Evolutionary conservation across 30 jellyfish, hydroid and myxozoan genomes (phyloP).

Genomic region (Aurelia aurita complex sp. Pacific): DNA sequence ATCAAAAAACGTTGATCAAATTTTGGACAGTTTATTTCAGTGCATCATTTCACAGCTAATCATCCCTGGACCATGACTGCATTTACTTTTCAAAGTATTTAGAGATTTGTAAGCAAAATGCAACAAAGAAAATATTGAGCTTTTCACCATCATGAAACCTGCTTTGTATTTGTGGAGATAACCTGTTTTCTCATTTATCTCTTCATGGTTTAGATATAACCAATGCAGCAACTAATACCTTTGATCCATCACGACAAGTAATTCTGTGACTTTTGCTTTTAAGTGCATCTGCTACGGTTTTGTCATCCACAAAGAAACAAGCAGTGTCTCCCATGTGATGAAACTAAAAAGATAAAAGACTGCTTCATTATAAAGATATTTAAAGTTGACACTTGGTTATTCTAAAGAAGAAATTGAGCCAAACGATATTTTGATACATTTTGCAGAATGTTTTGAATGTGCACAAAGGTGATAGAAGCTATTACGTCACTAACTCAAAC

Average conservation of each 20-base stretch:
- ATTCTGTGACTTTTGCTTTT: constrained; percentile 67
- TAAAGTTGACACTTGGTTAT: neutral
- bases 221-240: neutral
- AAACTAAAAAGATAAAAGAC: constrained; percentile 17
- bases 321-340: constrained; percentile 73
- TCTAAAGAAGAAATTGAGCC: neutral
- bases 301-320: constrained; percentile 76
- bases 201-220: neutral
- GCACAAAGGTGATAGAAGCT: neutral
- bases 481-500: too few relatives aligned
- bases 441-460: neutral
- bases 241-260: constrained; percentile 81
- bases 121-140: too few relatives aligned
- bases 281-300: constrained; percentile 80
- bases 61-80: too few relatives aligned
- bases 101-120: too few relatives aligned
- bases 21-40: too few relatives aligned
- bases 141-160: too few relatives aligned
- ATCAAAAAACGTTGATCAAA: too few relatives aligned
- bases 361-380: too few relatives aligned
- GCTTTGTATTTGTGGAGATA: too few relatives aligned
- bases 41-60: too few relatives aligned
- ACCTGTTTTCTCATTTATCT: too few relatives aligned
- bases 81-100: too few relatives aligned
- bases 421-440: neutral